Evolutionary conservation across 2,113 vertebrate genomes (phyloP).

Genomic region (Montifringilla adamsi): DNA sequence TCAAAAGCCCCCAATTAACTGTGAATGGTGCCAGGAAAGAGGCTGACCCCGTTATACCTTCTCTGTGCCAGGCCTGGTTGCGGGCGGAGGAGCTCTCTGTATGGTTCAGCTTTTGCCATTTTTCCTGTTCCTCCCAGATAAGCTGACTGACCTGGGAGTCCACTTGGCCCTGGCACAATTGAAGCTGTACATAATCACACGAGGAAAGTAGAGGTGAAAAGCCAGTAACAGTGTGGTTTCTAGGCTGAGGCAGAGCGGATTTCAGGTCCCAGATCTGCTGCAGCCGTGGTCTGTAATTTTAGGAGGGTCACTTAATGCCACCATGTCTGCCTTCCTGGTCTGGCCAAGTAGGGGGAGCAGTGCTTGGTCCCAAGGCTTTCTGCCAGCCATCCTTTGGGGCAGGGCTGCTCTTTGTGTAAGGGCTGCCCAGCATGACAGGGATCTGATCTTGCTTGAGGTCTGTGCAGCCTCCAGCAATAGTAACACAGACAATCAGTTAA

Average conservation of each 20-base stretch:
- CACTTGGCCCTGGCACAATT: background rate
- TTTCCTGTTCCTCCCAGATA: background rate
- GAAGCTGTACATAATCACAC: background rate
- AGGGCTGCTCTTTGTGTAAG: background rate
- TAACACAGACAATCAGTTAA: background rate
- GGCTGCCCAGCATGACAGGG: background rate
- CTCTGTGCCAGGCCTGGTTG: background rate
- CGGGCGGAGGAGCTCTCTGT: background rate
- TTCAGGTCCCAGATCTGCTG: background rate
- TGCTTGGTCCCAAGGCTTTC: background rate
- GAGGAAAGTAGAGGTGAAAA: background rate
- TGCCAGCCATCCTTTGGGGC: background rate
- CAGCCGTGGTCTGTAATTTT: background rate
- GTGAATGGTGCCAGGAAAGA: background rate
- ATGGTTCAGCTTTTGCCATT: background rate
- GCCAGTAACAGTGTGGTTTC: background rate
- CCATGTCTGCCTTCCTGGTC: background rate
- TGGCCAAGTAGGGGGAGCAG: background rate
- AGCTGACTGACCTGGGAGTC: background rate
- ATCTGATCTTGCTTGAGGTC: background rate
- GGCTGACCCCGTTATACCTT: background rate
- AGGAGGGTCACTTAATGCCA: background rate
- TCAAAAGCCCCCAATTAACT: background rate
- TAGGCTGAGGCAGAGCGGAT: background rate
- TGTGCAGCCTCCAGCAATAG: background rate